These are phyloP conservation scores for Zhuqinia jingwanae DNA, from an alignment of 2,888 invertebrate genomes.

Conservation along the genomic window DNA sequence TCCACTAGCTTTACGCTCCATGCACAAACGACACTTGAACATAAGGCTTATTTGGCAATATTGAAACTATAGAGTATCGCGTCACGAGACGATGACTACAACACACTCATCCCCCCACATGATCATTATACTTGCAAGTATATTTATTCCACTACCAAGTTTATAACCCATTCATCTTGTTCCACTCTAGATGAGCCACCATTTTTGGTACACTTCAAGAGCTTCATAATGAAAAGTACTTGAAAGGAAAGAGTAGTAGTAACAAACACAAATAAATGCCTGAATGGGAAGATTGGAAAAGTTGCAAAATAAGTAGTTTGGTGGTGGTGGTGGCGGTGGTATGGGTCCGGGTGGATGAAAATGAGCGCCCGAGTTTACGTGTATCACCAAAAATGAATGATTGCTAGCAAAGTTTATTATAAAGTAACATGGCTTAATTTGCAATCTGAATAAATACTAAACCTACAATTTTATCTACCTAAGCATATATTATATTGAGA, in stretches of 20 bases:
- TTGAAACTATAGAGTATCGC: not conserved
- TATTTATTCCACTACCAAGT: too few species aligned
- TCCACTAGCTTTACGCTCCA: not conserved
- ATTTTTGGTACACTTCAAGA: not conserved
- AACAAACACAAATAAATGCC: not conserved
- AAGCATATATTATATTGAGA: not conserved
- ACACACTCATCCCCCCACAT: too few species aligned
- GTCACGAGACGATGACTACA: not conserved
- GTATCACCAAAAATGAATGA: too few species aligned
- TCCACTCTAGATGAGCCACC: not conserved
- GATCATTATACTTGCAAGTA: not conserved
- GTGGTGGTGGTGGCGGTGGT: too few species aligned
- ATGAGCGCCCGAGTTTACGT: too few species aligned
- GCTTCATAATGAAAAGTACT: not conserved
- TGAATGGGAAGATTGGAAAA: conserved; percentile 19
- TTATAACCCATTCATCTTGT: not conserved
- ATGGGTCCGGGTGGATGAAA: too few species aligned
- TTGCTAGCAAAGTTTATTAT: not conserved
- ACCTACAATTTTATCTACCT: too few species aligned
- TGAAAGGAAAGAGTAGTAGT: not conserved
- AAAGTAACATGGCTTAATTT: not conserved
- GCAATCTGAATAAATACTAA: conserved; percentile 19
- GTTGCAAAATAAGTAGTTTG: not conserved
- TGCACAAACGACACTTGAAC: not conserved
- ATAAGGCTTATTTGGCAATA: not conserved